Base-by-base conservation (phyloP, 2,113 vertebrate genomes). In the Pipa parva region DNA sequence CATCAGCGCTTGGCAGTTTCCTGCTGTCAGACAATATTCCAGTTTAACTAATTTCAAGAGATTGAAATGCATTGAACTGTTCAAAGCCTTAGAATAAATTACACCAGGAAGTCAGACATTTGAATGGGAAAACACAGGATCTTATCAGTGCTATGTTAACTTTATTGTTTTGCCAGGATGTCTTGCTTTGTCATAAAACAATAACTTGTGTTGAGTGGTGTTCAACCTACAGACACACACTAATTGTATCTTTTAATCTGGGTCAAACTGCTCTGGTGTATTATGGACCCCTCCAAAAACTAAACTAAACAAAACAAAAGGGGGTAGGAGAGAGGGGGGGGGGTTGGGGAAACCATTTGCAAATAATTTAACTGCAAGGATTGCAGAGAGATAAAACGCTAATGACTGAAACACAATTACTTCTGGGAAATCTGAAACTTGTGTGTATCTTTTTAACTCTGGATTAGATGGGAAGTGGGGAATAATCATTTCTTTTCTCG, bases 241-340 rank as follows among this genome's bases (percentile, higher is more conserved):
- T 89, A 89, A 89, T 89, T 89, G 82, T 87, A 89, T 85, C 87
- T 87, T 90, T 89, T 88, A 89, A 87, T 89, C 86, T 87, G 85
- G 88, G 82, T 87, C 87, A 89, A 77, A 84, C 85, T 87, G 84
- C 74, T 89, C 88, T 79, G 82, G 72, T 82, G 86, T 87, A 85
- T 88, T 89, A 85, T 73, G 84, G 80, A 81, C 85, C 85, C 81
- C 78, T 81, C 84, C 78, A 62, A 80, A 80, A 70, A 63, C n/a
- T 65, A 71, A 74, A 60, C 31, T 50, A 18, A 55, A 37, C 33
- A 42, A 54, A n/a, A 52, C 36, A 63, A 42, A 20, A 70, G 48
- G 55, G 28, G 51, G n/a, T 9, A 28, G 13, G 18, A 20, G 22
- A 50, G 55, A 33, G 51, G n/a, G 9, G 24, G 13, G 18, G 21